Conservation (phyloP, 2,113 vertebrate genomes). For the Podilymbus podiceps region DNA sequence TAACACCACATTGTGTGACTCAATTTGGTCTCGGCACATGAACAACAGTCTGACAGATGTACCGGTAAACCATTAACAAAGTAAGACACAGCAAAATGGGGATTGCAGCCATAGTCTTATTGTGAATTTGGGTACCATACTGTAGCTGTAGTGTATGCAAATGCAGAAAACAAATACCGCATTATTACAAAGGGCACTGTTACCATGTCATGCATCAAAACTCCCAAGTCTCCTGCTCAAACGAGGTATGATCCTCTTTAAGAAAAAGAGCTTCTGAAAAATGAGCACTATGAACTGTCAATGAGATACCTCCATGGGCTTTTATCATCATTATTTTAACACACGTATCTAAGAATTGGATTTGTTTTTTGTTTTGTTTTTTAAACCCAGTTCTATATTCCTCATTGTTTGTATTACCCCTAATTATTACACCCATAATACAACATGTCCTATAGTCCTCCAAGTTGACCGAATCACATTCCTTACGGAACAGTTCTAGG, state of each 20-base stretch:
- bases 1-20: background rate
- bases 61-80: background rate
- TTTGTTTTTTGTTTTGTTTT: background rate
- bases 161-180: background rate
- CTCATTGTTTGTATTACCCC: background rate
- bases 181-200: background rate
- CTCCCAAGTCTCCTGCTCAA: background rate
- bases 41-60: background rate
- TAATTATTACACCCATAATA: background rate
- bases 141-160: background rate
- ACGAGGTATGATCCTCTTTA: background rate
- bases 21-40: background rate
- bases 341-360: background rate
- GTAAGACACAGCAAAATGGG: background rate
- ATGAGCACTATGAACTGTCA: fast-evolving
- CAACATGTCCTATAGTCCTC: background rate
- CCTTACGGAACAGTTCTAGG: background rate
- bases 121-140: background rate
- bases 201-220: background rate
- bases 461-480: background rate
- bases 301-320: background rate
- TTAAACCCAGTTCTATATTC: background rate
- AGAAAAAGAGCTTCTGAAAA: background rate
- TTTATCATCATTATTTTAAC: background rate
- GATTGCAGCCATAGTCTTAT: background rate